Base-by-base conservation (phyloP, 2,797 vertebrate genomes). In the Garrulus glandarius region DNA sequence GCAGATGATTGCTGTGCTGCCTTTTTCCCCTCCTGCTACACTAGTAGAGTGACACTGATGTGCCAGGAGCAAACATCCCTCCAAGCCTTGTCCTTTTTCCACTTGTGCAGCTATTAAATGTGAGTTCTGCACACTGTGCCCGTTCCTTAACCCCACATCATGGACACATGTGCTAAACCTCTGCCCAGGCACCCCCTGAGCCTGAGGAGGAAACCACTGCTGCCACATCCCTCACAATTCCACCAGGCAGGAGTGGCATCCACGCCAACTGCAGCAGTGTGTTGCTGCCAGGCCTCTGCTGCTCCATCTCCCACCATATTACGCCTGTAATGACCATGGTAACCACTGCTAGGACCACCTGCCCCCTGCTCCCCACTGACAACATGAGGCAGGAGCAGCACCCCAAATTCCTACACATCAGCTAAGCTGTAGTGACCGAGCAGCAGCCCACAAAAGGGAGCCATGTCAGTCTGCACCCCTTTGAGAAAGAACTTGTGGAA, bases 271-370 rank as follows among this genome's bases (percentile, higher is more conserved):
- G 3, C 60, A 61, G 52, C 64, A 30, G 18, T 2, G 26, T 13
- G 15, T 21, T 19, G 20, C 41, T 47, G 57, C 49, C 70, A 52
- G 32, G 39, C n/a, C 41, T 53, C 55, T 36, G n/a, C 49, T 37
- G 84, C 59, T 77, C 61, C 36, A 9, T 34, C 30, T 67, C 52
- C 36, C 56, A 41, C 36, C 32, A 2, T 21, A 24, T 20, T 17
- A 36, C 0, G 1, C 32, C 37, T 1, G 1, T 6, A 82, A 82
- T 15, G 32, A n/a, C 52, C 50, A 24, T 0, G 2, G 69, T 59
- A 29, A n/a, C 21, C 3, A 6, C 2, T 1, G 1, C 36, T 19
- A 17, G 36, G 22, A 60, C 14, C 4, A 4, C 4, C 24, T 0
- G 0, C 9, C 15, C 22, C 47, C 32, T 39, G 12, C 39, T 56